A percentile compares a stretch with the other conserved stretches of the same genome.
These are phyloP conservation scores for Subanguina moxae DNA, from an alignment of 1,140 invertebrate species.

Conservation along the genomic window DNA sequence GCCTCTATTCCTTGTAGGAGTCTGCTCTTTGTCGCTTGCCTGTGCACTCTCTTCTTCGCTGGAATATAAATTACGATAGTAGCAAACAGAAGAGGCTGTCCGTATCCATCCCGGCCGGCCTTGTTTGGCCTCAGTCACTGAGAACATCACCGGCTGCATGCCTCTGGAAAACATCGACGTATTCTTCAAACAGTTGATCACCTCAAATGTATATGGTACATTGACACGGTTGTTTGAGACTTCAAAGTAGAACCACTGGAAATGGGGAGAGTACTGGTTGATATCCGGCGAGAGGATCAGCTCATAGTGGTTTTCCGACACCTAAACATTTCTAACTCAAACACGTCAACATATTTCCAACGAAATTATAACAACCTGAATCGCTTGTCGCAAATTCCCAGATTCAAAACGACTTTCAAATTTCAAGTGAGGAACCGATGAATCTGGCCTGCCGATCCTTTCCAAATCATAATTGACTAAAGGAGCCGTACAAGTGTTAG, in stretches of 20 bases:
- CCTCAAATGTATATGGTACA: conserved; percentile 77
- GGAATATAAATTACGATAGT: conserved; percentile 67
- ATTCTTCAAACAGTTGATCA: conserved; percentile 82
- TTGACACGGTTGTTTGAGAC: conserved; percentile 75
- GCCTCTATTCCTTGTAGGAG: neutral
- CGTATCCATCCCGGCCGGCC: conserved; percentile 72
- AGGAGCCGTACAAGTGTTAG: neutral
- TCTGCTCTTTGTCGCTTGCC: conserved; percentile 57
- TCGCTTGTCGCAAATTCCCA: conserved; percentile 87
- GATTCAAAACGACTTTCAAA: conserved; percentile 95
- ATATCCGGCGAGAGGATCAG: conserved; percentile 84
- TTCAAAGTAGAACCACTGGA: conserved; percentile 88
- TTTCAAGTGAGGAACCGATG: conserved; percentile 65
- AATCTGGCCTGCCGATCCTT: conserved; percentile 60
- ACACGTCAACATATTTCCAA: too few species aligned
- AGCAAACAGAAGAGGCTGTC: conserved; percentile 74
- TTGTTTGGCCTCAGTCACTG: conserved; percentile 69
- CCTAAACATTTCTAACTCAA: too few species aligned
- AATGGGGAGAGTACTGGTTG: conserved; percentile 71
- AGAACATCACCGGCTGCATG: conserved; percentile 86
- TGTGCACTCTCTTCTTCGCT: conserved; percentile 12
- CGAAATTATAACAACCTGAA: too few species aligned
- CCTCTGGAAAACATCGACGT: conserved; percentile 84
- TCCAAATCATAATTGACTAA: conserved; percentile 30
- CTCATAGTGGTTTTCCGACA: conserved; percentile 73